Conservation (phyloP, 2,888 invertebrate species). For the Sphinx pinastri region DNA sequence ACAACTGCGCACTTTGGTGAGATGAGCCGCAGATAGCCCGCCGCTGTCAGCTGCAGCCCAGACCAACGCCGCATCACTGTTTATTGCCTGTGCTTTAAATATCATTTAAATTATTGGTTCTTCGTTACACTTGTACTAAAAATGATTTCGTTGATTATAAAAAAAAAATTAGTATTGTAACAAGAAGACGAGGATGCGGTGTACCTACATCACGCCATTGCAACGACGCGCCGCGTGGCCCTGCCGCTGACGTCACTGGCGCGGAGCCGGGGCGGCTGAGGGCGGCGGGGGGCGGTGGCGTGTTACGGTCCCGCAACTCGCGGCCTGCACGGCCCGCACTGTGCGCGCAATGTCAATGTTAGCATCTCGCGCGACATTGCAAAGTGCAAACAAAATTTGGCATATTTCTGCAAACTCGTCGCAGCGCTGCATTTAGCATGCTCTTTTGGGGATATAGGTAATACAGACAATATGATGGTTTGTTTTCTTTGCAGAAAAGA, state of each 20-base stretch:
- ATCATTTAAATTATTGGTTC: background rate
- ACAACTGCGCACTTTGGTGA: background rate
- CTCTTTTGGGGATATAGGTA: no score
- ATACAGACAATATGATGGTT: no score
- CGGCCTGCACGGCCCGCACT: background rate
- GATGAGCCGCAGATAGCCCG: no score
- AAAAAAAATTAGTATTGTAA: background rate
- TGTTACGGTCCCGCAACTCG: background rate
- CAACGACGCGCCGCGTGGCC: background rate
- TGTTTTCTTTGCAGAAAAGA: no score
- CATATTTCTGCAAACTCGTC: no score
- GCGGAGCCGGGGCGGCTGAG: background rate
- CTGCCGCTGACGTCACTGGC: conserved; percentile 1
- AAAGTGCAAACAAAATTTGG: no score
- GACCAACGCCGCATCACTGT: no score
- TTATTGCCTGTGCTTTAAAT: background rate
- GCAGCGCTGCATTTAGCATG: no score
- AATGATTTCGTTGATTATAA: background rate
- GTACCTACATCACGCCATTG: background rate
- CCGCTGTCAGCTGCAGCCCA: no score
- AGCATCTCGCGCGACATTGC: background rate
- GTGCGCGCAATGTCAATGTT: background rate
- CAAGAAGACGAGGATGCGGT: conserved; percentile 1
- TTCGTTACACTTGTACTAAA: background rate
- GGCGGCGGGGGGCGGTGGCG: background rate